A percentile compares a stretch with the other conserved stretches of the same genome.
phyloP scores from a whole-genome alignment of 2,888 invertebrate species.

The Strigamia transsilvanica region DNA sequence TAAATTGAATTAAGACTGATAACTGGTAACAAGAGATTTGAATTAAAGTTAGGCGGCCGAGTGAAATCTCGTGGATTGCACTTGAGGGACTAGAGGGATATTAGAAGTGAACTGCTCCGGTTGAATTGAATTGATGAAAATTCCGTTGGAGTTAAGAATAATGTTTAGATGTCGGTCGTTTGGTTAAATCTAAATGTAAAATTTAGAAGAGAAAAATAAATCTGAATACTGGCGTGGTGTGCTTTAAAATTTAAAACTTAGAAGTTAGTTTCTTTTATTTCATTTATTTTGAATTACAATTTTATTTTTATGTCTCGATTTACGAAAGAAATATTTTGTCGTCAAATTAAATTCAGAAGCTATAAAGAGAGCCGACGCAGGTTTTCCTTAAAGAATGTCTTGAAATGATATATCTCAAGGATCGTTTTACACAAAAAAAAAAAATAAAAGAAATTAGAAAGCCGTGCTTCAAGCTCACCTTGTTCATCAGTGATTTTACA shows the following conservation, averaged over 20 bases:
- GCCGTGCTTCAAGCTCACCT: not conserved
- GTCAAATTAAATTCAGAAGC: not conserved
- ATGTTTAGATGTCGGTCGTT: not conserved
- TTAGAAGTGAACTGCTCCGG: not conserved
- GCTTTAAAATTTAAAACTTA: not conserved
- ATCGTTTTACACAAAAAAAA: not conserved
- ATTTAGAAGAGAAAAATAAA: not conserved
- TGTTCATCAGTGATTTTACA: conserved; percentile 9
- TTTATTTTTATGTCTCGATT: not conserved
- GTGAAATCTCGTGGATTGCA: not conserved
- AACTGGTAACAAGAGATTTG: not conserved
- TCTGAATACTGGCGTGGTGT: not conserved
- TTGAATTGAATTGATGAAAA: not conserved
- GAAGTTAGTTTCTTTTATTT: not conserved
- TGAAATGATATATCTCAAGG: not conserved
- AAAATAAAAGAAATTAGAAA: not conserved
- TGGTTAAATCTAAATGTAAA: not conserved
- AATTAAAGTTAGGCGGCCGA: conserved; percentile 1
- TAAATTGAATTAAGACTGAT: conserved; percentile 19
- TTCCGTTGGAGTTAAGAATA: not conserved
- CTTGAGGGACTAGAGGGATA: not conserved
- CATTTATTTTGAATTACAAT: not conserved
- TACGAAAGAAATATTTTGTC: not conserved
- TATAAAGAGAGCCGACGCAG: not conserved
- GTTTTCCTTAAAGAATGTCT: not conserved